phyloP scores from a whole-genome alignment of 2,113 vertebrate species.

The Pygoscelis antarcticus region DNA sequence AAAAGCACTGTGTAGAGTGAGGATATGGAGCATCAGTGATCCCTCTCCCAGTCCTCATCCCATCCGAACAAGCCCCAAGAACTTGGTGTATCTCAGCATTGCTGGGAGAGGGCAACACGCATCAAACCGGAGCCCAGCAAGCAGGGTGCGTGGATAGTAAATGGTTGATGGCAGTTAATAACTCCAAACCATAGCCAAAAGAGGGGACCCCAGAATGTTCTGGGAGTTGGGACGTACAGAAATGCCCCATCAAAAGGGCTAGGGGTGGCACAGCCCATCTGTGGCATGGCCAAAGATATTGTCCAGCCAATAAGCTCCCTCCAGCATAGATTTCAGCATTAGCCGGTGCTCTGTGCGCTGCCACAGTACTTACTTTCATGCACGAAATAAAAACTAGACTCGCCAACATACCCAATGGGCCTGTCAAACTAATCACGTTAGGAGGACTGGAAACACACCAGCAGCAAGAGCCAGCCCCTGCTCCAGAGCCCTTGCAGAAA shows the following conservation, averaged over 20 bases:
- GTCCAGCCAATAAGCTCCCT: background rate
- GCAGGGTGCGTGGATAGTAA: background rate
- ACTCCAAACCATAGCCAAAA: background rate
- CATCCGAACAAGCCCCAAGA: background rate
- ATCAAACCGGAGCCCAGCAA: background rate
- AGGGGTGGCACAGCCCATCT: background rate
- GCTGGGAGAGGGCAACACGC: fast-evolving
- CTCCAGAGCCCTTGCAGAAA: conserved; percentile 18
- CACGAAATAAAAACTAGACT: background rate
- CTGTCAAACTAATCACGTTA: conserved; percentile 53
- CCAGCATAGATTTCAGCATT: background rate
- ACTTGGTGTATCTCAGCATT: background rate
- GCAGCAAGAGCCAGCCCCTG: background rate
- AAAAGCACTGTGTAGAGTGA: background rate
- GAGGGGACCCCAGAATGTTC: background rate
- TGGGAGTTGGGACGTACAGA: background rate
- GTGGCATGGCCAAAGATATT: background rate
- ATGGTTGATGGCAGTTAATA: background rate
- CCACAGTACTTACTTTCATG: background rate
- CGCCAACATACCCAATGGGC: background rate
- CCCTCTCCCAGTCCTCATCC: background rate
- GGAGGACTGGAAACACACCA: conserved; percentile 34
- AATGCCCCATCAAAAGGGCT: background rate
- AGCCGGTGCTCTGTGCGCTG: background rate
- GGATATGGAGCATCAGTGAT: fast-evolving